Evolutionary conservation across 2,113 vertebrate genomes (phyloP).

Genomic region (Cromileptes altivelis): DNA sequence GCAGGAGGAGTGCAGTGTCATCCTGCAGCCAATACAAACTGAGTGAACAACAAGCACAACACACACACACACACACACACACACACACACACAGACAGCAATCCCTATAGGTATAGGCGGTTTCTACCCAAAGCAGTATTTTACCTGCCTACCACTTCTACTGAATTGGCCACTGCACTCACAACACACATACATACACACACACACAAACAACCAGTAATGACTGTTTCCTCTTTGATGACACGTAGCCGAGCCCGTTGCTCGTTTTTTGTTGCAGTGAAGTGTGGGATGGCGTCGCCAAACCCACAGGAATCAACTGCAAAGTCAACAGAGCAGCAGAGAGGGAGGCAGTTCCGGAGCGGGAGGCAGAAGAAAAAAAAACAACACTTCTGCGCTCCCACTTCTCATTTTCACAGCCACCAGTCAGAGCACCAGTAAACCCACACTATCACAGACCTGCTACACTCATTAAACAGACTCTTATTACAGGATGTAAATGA

Average conservation of each 20-base stretch:
- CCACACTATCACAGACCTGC: conserved; percentile 32
- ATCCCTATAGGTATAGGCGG: conserved; percentile 22
- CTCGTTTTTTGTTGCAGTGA: conserved; percentile 48
- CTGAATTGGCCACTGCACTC: conserved; percentile 20
- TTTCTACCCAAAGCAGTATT: conserved; percentile 32
- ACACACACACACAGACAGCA: conserved; percentile 16
- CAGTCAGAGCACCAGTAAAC: conserved; percentile 10
- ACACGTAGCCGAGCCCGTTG: conserved; percentile 27
- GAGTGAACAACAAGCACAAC: conserved; percentile 33
- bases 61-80: conserved; percentile 7
- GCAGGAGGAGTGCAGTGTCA: conserved; percentile 43
- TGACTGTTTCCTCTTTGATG: conserved; percentile 48
- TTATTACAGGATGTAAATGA: conserved; percentile 21
- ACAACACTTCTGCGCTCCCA: conserved; percentile 30
- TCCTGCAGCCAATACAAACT: conserved; percentile 40
- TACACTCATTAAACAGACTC: conserved; percentile 4
- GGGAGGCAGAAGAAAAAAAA: background rate
- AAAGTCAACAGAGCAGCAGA: conserved; percentile 69
- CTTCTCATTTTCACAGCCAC: conserved; percentile 50
- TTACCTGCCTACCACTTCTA: background rate
- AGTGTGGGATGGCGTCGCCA: conserved; percentile 62
- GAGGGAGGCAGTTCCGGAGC: conserved; percentile 68
- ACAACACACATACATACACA: conserved; percentile 17
- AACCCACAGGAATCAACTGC: conserved; percentile 70
- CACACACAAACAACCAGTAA: conserved; percentile 25